Evolutionary conservation across 2,888 invertebrate genomes (phyloP), one percentile per base, ranked within the genome.

Genomic region (Phlogophora meticulosa): DNA sequence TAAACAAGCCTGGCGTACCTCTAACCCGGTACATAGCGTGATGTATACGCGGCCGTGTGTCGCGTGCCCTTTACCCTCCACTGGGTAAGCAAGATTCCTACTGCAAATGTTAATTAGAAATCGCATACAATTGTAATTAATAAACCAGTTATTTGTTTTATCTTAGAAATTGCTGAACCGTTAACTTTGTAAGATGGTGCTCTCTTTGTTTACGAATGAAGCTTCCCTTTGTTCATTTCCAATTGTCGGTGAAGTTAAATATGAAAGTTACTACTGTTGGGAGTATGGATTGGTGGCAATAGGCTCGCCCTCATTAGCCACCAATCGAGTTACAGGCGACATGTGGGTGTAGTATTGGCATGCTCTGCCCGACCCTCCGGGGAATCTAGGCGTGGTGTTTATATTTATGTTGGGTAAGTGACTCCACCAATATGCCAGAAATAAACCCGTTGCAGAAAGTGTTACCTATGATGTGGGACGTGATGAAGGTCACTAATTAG

Each of bases 41-140:
- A 57, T 22, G 17, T 38, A 42, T 15, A 67, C 17, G 59, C 60
- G 52, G 34, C 32, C n/a, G 42, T 46, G 74, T 74, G 72, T 71
- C 72, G 51, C 48, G 17, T 57, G 75, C 58, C 61, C 75, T 55
- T 32, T 75, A 32, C 22, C 67, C 78, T 32, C 17, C 42, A n/a
- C 22, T 20, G 10, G 20, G 34, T 28, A 20, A 22, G 55, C 55
- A 24, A 45, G 66, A 73, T 49, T 48, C 56, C 66, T 38, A 10
- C 72, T 10, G 43, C 60, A 38, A 57, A 66, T 36, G 74, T 49
- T 74, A 53, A 66, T 79, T 75, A 58, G 52, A 67, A 75, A 74
- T 59, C 56, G 43, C 58, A 42, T 52, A 46, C 42, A 62, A 58
- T 53, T 72, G 49, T 73, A 73, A 64, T 78, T 58, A 73, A 78